Percentiles rank a stretch among this genome's conserved stretches.
Conservation (phyloP, 1,140 invertebrate species). For the Drosophila grimshawi region DNA sequence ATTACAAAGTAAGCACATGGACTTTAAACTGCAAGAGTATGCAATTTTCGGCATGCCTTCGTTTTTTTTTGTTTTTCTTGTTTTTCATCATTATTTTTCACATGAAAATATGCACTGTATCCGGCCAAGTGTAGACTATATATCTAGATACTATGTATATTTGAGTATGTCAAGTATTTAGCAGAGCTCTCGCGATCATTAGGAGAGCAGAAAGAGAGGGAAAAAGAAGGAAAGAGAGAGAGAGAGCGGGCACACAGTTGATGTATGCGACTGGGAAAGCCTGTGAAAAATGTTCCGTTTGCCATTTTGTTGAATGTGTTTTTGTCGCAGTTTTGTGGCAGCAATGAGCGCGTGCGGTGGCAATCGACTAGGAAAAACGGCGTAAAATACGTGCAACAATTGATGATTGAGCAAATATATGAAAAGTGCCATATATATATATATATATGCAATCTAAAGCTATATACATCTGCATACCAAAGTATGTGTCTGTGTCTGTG, state of each 20-base stretch:
- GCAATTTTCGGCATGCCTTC: not conserved
- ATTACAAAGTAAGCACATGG: too few species aligned
- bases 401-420: conserved; percentile 57
- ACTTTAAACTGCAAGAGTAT: not conserved
- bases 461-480: conserved; percentile 18
- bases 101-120: conserved; percentile 67
- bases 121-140: conserved; percentile 44
- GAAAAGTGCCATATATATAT: conserved; percentile 20
- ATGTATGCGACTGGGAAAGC: conserved; percentile 24
- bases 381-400: conserved; percentile 65
- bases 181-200: conserved; percentile 46
- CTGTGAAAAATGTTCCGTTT: conserved; percentile 60
- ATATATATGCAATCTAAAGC: conserved; percentile 36
- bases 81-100: conserved; percentile 9
- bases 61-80: not conserved
- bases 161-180: conserved; percentile 41
- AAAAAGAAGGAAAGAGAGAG: conserved; percentile 10
- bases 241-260: conserved; percentile 4
- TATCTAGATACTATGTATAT: conserved; percentile 22
- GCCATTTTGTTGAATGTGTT: conserved; percentile 64
- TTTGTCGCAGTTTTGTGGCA: conserved; percentile 69
- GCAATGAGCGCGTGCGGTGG: conserved; percentile 81
- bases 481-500: conserved; percentile 29
- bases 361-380: conserved; percentile 62
- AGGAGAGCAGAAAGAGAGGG: conserved; percentile 25